Evolutionary conservation across 1,140 invertebrate genomes (phyloP), one percentile per base, ranked within the genome.

Genomic region (Pteromalus puparum): DNA sequence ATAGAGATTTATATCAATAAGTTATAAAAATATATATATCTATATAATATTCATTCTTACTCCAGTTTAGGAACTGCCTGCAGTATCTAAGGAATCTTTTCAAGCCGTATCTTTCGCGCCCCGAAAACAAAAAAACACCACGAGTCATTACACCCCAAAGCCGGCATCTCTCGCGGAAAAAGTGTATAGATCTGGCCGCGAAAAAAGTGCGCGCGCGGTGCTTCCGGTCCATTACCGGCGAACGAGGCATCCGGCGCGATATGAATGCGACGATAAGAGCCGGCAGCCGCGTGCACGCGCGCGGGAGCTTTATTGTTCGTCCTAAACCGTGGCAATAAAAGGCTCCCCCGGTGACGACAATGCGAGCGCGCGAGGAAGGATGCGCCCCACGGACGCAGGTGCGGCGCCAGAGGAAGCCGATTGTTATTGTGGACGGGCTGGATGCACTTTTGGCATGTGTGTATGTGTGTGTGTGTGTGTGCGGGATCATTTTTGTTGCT

Each of bases 201-300:
- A n/a, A 61, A 61, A 61, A 61, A 61, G 24, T 13, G 26, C 18
- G 48, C 15, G 48, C 74, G 68, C 70, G 80, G 61, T 85, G 18
- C 53, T 61, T 79, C 73, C 79, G 75, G 84, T 77, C 78, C 78
- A 76, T 85, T 85, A 85, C 84, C 78, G 72, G 9, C 42, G 70
- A 78, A 79, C 82, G 67, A 78, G 75, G 46, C 61, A 53, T 79
- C 83, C 73, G 78, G 7, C 24, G 72, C 48, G 72, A 75, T 81
- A 76, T 85, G 84, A 76, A 85, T 85, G 84, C 46, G 76, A 75
- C 70, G 68, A 80, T 84, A 84, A 84, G 75, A 75, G 75, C 24
- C 5, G 5, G 48, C 1, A 34, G 77, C 34, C 9, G 75, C 24
- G 61, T 15, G 9, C 18, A 24, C 34, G 68, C 26, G 7, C 38